phyloP scores from a whole-genome alignment of 2,113 vertebrate genomes.

The Solenodon paradoxus region DNA sequence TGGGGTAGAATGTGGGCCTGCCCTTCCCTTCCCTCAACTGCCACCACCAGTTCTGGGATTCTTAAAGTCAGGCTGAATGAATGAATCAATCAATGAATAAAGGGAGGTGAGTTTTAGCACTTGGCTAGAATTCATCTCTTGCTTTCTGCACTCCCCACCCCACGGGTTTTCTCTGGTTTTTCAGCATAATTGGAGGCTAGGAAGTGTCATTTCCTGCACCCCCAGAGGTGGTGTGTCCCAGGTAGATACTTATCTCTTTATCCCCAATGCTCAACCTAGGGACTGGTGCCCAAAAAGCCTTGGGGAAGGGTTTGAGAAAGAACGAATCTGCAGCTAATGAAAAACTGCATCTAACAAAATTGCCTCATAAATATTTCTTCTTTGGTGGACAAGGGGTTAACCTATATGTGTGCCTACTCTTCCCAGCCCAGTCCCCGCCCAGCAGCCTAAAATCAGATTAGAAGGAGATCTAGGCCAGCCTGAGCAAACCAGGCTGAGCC shows the following conservation, averaged over 20 bases:
- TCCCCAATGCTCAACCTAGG: not conserved
- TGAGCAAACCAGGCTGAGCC: not conserved
- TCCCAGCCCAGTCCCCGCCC: not conserved
- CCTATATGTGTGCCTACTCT: not conserved
- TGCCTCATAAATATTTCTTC: not conserved
- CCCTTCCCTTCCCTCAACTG: not conserved
- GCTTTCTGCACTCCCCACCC: not conserved
- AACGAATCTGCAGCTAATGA: no score
- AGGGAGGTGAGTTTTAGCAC: not conserved
- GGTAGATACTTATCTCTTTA: not conserved
- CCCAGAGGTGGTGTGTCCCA: not conserved
- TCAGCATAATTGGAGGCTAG: not conserved
- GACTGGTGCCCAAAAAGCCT: not conserved
- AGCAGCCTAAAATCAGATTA: not conserved
- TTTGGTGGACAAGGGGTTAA: slow-evolving; percentile 9
- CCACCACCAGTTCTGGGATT: not conserved
- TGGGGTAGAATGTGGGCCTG: no score
- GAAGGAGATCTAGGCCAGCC: not conserved
- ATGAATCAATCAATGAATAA: not conserved
- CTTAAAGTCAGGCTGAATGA: not conserved
- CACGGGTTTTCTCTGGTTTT: not conserved
- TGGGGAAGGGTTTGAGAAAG: not conserved
- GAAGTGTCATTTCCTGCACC: not conserved
- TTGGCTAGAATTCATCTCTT: not conserved
- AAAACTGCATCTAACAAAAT: not conserved